These are phyloP conservation scores for Callyntrura sp. DNA, from an alignment of 2,888 invertebrate species.

Conservation along the genomic window DNA sequence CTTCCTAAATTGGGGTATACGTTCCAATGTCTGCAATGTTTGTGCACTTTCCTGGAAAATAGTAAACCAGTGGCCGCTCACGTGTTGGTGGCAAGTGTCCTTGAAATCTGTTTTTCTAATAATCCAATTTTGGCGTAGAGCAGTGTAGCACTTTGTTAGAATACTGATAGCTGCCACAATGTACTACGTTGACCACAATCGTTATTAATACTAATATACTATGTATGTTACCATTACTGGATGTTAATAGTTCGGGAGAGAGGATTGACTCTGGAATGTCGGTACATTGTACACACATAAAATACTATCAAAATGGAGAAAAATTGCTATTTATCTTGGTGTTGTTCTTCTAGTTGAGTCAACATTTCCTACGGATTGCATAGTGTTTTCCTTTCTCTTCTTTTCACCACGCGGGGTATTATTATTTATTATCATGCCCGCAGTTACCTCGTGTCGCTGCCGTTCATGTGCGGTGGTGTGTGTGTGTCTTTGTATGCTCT, in stretches of 20 bases:
- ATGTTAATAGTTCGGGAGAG: background rate
- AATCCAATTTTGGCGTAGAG: conserved; percentile 27
- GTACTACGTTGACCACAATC: background rate
- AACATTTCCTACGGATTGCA: conserved; percentile 22
- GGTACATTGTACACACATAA: conserved; percentile 26
- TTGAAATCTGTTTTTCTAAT: conserved; percentile 51
- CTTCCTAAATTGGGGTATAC: background rate
- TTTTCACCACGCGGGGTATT: background rate
- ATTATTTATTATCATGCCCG: conserved; percentile 31
- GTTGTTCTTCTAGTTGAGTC: conserved; percentile 53
- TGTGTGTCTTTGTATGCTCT: conserved; percentile 40
- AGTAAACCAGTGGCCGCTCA: background rate
- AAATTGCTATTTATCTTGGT: conserved; percentile 58
- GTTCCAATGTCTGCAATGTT: background rate
- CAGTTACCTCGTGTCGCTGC: conserved; percentile 8
- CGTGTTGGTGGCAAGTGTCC: conserved; percentile 8
- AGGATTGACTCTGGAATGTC: background rate
- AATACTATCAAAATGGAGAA: conserved; percentile 22
- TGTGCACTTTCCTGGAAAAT: background rate
- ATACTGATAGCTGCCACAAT: conserved; percentile 6
- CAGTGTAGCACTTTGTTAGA: background rate
- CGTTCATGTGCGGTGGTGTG: conserved; percentile 24
- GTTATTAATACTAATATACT: conserved; percentile 2
- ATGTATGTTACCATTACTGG: background rate
- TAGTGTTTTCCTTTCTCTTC: background rate